A percentile compares a stretch with the other conserved stretches of the same genome.
These are phyloP conservation scores for Polymixis lichenea DNA, from an alignment of 2,888 invertebrate genomes.

Conservation along the genomic window DNA sequence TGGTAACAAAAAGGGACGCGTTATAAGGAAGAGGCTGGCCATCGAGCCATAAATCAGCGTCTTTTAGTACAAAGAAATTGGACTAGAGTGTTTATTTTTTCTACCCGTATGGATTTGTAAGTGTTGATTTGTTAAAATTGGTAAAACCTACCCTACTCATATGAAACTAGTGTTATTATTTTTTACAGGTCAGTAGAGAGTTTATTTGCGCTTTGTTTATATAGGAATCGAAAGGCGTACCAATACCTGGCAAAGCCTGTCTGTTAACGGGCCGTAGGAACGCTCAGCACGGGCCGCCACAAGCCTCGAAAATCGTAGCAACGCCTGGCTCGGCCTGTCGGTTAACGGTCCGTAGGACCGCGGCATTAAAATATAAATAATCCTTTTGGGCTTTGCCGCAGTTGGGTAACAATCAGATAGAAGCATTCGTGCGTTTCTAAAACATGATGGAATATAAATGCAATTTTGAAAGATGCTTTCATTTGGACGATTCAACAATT, in stretches of 20 bases:
- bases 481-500: background rate
- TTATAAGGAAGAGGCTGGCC: constrained; percentile 62
- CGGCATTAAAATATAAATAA: background rate
- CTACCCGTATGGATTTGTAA: constrained; percentile 11
- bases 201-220: no score
- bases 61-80: constrained; percentile 46
- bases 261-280: no score
- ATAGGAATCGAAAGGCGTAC: no score
- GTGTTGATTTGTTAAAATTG: constrained; percentile 13
- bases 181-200: no score
- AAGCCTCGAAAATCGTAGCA: no score
- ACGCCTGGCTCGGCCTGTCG: no score
- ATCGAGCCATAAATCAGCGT: constrained; percentile 58
- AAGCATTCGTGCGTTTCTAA: background rate
- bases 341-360: no score
- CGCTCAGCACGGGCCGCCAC: no score
- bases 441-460: background rate
- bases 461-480: no score
- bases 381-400: background rate
- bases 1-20: constrained; percentile 53
- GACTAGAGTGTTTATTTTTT: constrained; percentile 47
- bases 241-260: no score
- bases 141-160: background rate
- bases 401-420: background rate
- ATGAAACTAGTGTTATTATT: no score